These are phyloP conservation scores for Passer montanus DNA, from an alignment of 2,113 vertebrate genomes.

Conservation along the genomic window DNA sequence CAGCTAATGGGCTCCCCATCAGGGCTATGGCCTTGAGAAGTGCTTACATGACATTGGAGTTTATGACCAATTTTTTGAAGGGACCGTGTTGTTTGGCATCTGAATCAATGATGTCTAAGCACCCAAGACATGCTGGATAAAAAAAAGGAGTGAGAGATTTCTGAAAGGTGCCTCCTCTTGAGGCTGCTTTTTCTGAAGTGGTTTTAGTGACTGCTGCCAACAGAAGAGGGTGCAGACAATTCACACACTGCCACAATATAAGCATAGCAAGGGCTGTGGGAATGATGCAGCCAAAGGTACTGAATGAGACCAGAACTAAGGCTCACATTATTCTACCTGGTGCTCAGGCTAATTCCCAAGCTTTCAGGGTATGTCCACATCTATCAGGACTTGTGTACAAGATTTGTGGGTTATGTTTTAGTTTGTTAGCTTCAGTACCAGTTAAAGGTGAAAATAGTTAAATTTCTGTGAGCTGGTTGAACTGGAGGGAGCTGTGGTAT, in stretches of 20 bases:
- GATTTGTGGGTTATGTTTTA: background rate
- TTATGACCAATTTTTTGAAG: background rate
- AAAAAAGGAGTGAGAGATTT: conserved; percentile 20
- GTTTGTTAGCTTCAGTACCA: background rate
- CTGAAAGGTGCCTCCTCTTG: background rate
- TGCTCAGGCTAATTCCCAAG: background rate
- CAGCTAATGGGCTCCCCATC: background rate
- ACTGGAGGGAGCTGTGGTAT: background rate
- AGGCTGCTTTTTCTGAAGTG: conserved; percentile 23
- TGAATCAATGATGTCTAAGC: background rate
- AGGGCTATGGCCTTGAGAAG: background rate
- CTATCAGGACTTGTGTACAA: background rate
- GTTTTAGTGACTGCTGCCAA: conserved; percentile 16
- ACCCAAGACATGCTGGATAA: background rate
- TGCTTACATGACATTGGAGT: background rate
- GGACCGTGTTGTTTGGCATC: accelerated
- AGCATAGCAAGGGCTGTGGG: background rate
- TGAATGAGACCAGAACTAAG: conserved; percentile 1
- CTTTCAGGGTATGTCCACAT: background rate
- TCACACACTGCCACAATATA: background rate
- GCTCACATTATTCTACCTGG: background rate
- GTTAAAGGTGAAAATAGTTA: background rate
- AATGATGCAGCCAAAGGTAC: background rate
- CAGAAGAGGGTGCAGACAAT: conserved; percentile 28
- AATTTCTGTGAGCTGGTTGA: background rate